Evolutionary conservation across 2,888 invertebrate genomes (phyloP), one percentile per base, ranked within the genome.

Genomic region (Thyatira batis): DNA sequence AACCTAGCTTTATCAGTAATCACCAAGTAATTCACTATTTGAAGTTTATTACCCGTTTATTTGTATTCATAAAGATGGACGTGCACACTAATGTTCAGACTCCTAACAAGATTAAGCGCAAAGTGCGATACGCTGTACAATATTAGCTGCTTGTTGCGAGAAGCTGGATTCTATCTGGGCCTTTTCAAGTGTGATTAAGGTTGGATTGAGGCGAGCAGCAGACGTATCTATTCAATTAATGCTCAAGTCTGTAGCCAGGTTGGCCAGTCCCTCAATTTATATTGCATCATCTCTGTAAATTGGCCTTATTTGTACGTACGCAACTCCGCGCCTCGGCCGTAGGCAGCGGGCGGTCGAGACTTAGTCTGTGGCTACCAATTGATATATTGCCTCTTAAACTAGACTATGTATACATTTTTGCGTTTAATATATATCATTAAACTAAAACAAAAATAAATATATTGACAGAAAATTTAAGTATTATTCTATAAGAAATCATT

Each of bases 181-280:
- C 89, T 88, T 89, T 89, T 89, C 87, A 89, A 85, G 83, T 82
- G 82, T 85, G 85, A 89, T 90, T 89, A 90, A 84, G 89, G 82
- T 80, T 67, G 76, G 81, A 87, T 87, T 88, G 90, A 89, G 83
- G 82, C 84, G 80, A 81, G 80, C 77, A 83, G 78, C 84, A 80
- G 81, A 85, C 86, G 87, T 89, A 89, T 89, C 89, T 86, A 91
- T 91, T 89, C 88, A 92, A 92, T 92, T 91, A 92, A 88, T 84
- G 70, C 78, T 72, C 74, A 74, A 82, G 79, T 78, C 83, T 76
- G 78, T 69, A 79, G 70, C 71, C 78, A 83, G 82, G 80, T 82
- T 78, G 71, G 77, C 72, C 72, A 75, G 78, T 75, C 68, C 75
- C 77, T 82, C 81, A 80, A 85, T 89, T 84, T 87, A 86, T 84